Percentiles rank a stretch among this genome's conserved stretches.
phyloP scores from a whole-genome alignment of 2,113 vertebrate genomes.

The Apistogramma diplotaenia region DNA sequence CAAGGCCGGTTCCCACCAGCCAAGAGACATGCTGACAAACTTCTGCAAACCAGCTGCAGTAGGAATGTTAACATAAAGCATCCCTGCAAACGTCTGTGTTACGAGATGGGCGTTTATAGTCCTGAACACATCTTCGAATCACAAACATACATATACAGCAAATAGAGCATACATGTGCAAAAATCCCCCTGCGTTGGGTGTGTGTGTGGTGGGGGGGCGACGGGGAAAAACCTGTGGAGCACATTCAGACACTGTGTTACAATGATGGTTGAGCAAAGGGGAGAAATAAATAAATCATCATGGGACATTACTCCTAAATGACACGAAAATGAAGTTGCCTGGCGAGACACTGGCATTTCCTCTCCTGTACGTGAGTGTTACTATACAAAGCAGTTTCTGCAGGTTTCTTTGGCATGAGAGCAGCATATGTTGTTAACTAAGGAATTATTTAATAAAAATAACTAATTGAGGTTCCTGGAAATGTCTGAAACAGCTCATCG shows the following conservation, averaged over 20 bases:
- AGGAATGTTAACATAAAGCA: conserved; percentile 61
- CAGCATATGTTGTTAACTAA: conserved; percentile 18
- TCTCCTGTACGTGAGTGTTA: not conserved
- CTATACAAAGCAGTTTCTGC: conserved; percentile 10
- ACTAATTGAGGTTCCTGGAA: not conserved
- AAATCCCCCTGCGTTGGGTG: not conserved
- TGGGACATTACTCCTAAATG: conserved; percentile 7
- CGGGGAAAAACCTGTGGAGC: not conserved
- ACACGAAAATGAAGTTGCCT: not conserved
- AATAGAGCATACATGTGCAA: conserved; percentile 21
- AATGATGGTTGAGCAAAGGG: not conserved
- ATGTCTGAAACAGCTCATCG: not conserved
- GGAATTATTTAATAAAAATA: conserved; percentile 9
- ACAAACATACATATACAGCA: conserved; percentile 37
- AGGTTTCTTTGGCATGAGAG: conserved; percentile 61
- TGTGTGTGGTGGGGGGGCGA: no score
- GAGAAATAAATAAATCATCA: conserved; percentile 25
- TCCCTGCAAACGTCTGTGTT: conserved; percentile 62
- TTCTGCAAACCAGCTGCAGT: conserved; percentile 81
- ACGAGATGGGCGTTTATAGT: conserved; percentile 31
- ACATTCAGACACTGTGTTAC: conserved; percentile 39
- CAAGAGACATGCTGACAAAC: conserved; percentile 53
- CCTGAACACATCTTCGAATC: conserved; percentile 34
- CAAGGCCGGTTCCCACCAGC: conserved; percentile 36
- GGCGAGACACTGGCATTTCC: conserved; percentile 15